Evolutionary conservation across 2,888 invertebrate species (phyloP).

Genomic region (Dusona sp.): DNA sequence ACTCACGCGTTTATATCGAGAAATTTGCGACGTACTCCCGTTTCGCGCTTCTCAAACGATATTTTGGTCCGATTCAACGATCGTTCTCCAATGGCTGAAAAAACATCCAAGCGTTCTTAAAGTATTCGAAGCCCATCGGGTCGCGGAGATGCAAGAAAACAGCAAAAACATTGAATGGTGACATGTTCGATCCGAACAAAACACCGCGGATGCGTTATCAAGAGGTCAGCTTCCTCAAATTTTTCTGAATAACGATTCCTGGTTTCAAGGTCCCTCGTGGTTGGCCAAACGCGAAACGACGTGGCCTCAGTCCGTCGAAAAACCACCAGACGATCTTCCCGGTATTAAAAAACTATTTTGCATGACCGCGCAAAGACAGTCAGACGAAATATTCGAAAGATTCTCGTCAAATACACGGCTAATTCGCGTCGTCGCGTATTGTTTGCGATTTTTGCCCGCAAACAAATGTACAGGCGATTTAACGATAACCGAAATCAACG

Average conservation of each 20-base stretch:
- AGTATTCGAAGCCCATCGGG: slow-evolving; percentile 71
- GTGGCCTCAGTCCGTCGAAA: slow-evolving; percentile 40
- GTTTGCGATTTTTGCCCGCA: slow-evolving; percentile 34
- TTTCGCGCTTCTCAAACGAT: slow-evolving; percentile 38
- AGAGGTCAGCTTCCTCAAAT: slow-evolving; percentile 44
- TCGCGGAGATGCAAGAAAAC: slow-evolving; percentile 70
- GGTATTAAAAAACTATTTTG: slow-evolving; percentile 49
- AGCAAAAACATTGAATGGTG: slow-evolving; percentile 61
- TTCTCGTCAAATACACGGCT: slow-evolving; percentile 47
- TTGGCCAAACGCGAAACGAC: slow-evolving; percentile 23
- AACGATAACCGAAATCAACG: slow-evolving; percentile 32
- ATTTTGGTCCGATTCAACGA: slow-evolving; percentile 73
- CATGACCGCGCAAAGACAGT: slow-evolving; percentile 33
- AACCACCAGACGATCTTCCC: slow-evolving; percentile 21
- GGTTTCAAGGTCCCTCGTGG: slow-evolving; percentile 51
- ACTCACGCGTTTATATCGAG: slow-evolving; percentile 61
- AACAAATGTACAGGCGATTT: slow-evolving; percentile 15
- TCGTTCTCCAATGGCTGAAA: slow-evolving; percentile 71
- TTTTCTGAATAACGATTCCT: slow-evolving; percentile 34
- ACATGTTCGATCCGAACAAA: slow-evolving; percentile 54
- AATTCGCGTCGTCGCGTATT: slow-evolving; percentile 54
- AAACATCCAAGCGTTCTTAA: slow-evolving; percentile 64
- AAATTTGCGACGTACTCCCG: slow-evolving; percentile 27
- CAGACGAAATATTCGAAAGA: slow-evolving; percentile 44
- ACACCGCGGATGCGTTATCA: slow-evolving; percentile 54